These are phyloP conservation scores for Coracopsis vasa DNA, from an alignment of 2,113 vertebrate species.

Conservation along the genomic window DNA sequence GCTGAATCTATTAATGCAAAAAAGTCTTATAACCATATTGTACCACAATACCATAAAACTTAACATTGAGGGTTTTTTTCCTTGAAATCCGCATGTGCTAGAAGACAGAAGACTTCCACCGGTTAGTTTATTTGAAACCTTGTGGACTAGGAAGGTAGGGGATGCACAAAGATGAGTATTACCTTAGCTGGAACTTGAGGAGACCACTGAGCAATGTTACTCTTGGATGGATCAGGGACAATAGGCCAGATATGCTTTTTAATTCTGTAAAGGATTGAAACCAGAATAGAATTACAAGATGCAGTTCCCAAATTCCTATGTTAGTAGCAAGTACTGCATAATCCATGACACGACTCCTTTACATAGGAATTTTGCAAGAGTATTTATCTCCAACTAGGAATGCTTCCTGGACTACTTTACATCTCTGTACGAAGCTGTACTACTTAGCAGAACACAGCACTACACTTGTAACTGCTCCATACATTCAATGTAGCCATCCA, in stretches of 20 bases:
- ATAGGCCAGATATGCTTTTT: constrained; percentile 92
- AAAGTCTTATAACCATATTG: neutral
- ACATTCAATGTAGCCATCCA: neutral
- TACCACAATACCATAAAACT: neutral
- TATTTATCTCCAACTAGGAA: neutral
- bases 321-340: neutral
- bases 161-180: constrained; percentile 37
- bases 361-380: neutral
- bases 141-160: neutral
- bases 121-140: neutral
- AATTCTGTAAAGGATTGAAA: constrained; percentile 77
- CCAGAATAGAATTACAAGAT: neutral
- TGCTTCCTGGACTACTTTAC: neutral
- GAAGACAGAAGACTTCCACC: neutral
- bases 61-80: neutral
- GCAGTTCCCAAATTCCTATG: neutral
- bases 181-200: constrained; percentile 88
- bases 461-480: neutral
- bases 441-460: neutral
- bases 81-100: neutral
- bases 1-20: neutral
- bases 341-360: neutral
- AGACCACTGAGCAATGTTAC: constrained; percentile 93
- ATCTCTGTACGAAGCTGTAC: neutral
- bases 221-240: constrained; percentile 93